A percentile compares a stretch with the other conserved stretches of the same genome.
Evolutionary conservation across 2,113 vertebrate species (phyloP).

Genomic region (Eulemur rufifrons): DNA sequence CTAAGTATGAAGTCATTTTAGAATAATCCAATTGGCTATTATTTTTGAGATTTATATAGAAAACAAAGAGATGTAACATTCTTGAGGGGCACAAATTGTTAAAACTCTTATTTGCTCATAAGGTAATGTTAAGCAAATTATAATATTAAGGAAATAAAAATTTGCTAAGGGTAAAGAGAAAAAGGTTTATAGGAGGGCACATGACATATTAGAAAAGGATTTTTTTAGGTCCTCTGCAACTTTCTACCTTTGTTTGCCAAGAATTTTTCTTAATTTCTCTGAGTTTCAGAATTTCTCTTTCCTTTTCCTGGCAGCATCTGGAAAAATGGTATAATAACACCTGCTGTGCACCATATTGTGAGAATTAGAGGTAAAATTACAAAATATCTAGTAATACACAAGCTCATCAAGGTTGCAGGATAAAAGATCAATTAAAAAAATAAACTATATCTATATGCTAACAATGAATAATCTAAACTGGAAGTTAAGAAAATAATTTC

Average conservation of each 20-base stretch:
- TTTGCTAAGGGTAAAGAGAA: not conserved
- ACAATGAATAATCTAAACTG: not conserved
- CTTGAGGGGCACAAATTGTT: not conserved
- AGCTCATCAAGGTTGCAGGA: not conserved
- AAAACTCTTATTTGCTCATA: not conserved
- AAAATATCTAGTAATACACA: not conserved
- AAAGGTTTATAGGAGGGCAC: not conserved
- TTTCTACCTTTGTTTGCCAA: not conserved
- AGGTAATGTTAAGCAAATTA: not conserved
- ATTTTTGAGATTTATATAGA: not conserved
- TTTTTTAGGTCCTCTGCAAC: not conserved
- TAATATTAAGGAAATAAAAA: not conserved
- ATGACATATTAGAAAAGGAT: not conserved
- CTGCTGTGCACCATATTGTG: not conserved
- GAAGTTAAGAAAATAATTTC: not conserved
- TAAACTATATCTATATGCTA: not conserved
- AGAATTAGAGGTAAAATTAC: not conserved
- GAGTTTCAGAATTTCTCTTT: not conserved
- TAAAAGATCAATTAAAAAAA: not conserved
- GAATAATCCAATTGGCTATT: not conserved
- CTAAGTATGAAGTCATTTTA: slow-evolving; percentile 4
- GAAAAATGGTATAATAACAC: not conserved
- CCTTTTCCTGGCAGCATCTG: not conserved
- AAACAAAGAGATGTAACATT: not conserved
- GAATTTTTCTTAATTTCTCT: not conserved